A percentile compares a stretch with the other conserved stretches of the same genome.
Conservation (phyloP, 2,888 invertebrate species). For the Chromoteleia sp. region DNA sequence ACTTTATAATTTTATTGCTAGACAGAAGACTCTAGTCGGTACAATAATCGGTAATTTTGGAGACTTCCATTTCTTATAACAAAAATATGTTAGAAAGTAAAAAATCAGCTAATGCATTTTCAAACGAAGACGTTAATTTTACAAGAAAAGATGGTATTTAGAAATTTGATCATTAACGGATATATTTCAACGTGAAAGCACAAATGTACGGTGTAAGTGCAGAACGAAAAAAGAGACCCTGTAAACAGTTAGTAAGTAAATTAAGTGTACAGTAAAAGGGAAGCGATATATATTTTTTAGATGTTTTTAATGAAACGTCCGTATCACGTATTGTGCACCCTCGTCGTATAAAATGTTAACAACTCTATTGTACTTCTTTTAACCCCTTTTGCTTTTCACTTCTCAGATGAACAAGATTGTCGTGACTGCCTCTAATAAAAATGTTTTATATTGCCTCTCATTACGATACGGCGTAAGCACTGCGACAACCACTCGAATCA, state of each 20-base stretch:
- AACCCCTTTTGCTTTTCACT: conserved; percentile 49
- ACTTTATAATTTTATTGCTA: too few relatives aligned
- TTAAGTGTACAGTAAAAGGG: conserved; percentile 18
- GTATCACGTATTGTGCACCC: conserved; percentile 37
- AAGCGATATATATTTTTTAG: conserved; percentile 40
- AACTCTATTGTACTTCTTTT: conserved; percentile 50
- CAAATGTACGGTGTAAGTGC: too few relatives aligned
- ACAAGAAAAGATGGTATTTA: too few relatives aligned
- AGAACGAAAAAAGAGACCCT: not conserved
- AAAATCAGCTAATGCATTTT: too few relatives aligned
- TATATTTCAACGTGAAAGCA: too few relatives aligned
- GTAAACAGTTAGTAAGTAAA: conserved; percentile 17
- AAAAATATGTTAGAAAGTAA: too few relatives aligned
- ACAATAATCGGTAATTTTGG: too few relatives aligned
- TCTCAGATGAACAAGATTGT: conserved; percentile 39
- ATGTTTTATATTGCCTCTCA: conserved; percentile 47
- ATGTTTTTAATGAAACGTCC: conserved; percentile 50
- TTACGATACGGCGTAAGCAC: conserved; percentile 18
- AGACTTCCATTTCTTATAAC: too few relatives aligned
- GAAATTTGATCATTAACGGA: too few relatives aligned
- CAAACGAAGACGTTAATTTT: too few relatives aligned
- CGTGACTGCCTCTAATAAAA: conserved; percentile 48
- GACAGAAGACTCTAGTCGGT: too few relatives aligned
- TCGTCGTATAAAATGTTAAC: conserved; percentile 47
- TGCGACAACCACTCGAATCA: conserved; percentile 25